Evolutionary conservation across 2,888 invertebrate genomes (phyloP).

Genomic region (Trichogramma dendrolimi): DNA sequence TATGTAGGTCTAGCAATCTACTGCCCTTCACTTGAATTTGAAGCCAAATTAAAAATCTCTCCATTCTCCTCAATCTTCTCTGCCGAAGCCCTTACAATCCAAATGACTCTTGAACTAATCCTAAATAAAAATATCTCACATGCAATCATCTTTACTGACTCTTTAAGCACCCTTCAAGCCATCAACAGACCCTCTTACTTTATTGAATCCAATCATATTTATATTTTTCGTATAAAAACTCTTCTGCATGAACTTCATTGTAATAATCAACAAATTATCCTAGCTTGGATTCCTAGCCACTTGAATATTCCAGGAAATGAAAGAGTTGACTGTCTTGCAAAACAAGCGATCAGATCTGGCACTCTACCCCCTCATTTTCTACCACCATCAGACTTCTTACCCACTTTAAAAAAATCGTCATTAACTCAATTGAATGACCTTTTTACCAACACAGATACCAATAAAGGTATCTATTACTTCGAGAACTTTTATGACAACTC

Average conservation of each 20-base stretch:
- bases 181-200: neutral
- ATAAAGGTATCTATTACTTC: too few species aligned
- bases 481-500: too few species aligned
- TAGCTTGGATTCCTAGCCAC: conserved; percentile 9
- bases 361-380: neutral
- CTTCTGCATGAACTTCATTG: neutral
- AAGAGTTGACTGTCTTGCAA: too few species aligned
- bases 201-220: neutral
- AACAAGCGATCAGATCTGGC: neutral
- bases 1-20: conserved; percentile 15
- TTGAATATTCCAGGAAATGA: neutral
- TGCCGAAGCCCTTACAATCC: too few species aligned
- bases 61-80: conserved; percentile 17
- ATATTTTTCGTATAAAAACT: neutral
- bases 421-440: too few species aligned
- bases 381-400: neutral
- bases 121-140: neutral
- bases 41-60: conserved; percentile 4
- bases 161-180: conserved; percentile 2
- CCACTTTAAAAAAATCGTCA: too few species aligned
- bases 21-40: conserved; percentile 6
- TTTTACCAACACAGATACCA: too few species aligned
- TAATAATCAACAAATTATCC: neutral
- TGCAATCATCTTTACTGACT: conserved; percentile 1
- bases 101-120: neutral